Evolutionary conservation across 2,797 vertebrate genomes (phyloP).

Genomic region (Etheostoma perlongum): DNA sequence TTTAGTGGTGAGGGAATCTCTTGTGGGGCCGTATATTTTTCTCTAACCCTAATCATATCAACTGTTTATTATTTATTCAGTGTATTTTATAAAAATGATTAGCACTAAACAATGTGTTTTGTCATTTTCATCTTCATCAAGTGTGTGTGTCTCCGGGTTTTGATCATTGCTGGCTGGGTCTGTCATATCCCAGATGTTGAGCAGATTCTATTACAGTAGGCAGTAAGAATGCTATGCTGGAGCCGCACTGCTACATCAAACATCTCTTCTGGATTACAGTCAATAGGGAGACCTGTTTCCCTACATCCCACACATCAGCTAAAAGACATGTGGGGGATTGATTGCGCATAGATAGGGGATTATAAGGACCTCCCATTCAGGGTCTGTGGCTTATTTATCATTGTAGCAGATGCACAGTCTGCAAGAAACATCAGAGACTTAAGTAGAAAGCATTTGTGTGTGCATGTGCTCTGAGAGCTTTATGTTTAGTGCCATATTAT

Average conservation of each 20-base stretch:
- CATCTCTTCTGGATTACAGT: constrained; percentile 62
- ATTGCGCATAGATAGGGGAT: constrained; percentile 21
- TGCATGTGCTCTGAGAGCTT: constrained; percentile 3
- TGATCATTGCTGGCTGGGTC: constrained; percentile 35
- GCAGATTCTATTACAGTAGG: constrained; percentile 81
- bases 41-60: background rate
- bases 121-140: background rate
- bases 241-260: constrained; percentile 72
- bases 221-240: constrained; percentile 75
- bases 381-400: constrained; percentile 10
- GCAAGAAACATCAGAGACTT: background rate
- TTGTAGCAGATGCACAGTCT: constrained; percentile 18
- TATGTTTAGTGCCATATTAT: background rate
- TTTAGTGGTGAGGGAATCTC: constrained; percentile 2
- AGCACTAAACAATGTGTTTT: background rate
- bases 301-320: constrained; percentile 24
- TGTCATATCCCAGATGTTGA: constrained; percentile 75
- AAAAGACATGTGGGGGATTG: constrained; percentile 32
- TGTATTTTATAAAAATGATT: background rate
- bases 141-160: constrained; percentile 24
- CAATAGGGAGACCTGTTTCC: constrained; percentile 16
- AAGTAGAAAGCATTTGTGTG: background rate
- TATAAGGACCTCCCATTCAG: constrained; percentile 37
- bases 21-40: background rate
- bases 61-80: background rate